Percentiles rank a stretch among this genome's conserved stretches.
Conservation (phyloP, 2,888 invertebrate genomes). For the Thyatira batis region DNA sequence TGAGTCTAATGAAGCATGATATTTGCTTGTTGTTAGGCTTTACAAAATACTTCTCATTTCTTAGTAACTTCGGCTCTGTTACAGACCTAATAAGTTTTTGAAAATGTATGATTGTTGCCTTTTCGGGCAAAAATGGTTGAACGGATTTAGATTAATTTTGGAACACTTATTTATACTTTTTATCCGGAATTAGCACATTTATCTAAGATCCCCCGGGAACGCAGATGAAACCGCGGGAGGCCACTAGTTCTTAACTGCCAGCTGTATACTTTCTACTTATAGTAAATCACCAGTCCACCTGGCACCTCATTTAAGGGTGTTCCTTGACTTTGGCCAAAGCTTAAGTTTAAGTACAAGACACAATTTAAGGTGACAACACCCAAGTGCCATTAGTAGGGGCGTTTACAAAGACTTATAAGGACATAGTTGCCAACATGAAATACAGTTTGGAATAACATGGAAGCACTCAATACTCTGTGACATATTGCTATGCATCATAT, state of each 20-base stretch:
- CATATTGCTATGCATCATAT: constrained; percentile 45
- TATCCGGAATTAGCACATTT: no score
- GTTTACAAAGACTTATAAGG: constrained; percentile 9
- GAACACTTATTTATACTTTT: no score
- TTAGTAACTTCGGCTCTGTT: neutral
- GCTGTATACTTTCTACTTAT: no score
- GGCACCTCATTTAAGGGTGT: no score
- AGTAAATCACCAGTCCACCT: no score
- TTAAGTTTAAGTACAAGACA: neutral
- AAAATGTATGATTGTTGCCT: no score
- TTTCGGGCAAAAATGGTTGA: no score
- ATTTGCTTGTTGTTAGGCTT: neutral
- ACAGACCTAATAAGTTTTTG: neutral
- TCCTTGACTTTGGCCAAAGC: no score
- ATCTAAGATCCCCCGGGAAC: no score
- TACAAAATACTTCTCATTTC: neutral
- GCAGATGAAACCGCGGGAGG: no score
- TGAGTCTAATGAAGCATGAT: neutral
- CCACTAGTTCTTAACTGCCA: no score
- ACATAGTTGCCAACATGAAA: constrained; percentile 35
- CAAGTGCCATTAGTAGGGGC: neutral
- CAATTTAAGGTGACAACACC: neutral
- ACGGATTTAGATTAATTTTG: no score
- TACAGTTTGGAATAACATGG: constrained; percentile 42
- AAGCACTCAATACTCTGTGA: constrained; percentile 32